Conservation (phyloP, 2,113 vertebrate species). For the Eptesicus fuscus region DNA sequence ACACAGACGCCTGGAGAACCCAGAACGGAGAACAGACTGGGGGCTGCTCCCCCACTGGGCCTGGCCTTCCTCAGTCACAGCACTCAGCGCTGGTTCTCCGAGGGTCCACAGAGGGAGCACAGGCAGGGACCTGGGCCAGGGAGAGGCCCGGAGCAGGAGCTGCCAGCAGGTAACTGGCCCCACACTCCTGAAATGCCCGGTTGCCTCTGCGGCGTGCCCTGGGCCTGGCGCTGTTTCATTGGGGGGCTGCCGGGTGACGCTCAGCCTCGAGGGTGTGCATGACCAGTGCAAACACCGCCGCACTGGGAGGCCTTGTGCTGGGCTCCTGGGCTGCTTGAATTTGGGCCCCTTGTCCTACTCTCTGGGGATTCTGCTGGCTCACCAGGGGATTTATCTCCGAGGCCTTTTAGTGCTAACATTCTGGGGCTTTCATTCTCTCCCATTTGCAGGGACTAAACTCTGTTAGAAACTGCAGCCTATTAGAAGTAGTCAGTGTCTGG, state of each 20-base stretch:
- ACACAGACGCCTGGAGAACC: background rate
- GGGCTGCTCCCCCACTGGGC: background rate
- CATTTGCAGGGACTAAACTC: background rate
- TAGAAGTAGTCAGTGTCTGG: background rate
- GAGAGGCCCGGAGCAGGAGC: background rate
- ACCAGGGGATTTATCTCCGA: background rate
- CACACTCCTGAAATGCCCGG: background rate
- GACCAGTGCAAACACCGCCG: background rate
- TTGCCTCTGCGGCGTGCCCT: background rate
- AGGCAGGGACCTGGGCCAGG: background rate
- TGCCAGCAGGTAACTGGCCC: no score
- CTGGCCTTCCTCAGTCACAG: background rate
- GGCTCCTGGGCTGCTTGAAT: background rate
- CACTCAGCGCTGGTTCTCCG: no score
- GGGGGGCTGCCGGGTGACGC: rapidly evolving
- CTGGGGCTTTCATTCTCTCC: background rate
- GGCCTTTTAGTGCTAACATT: background rate
- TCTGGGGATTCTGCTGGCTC: background rate
- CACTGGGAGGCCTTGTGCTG: background rate
- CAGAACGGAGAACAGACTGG: background rate
- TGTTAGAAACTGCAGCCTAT: background rate
- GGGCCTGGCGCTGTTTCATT: background rate
- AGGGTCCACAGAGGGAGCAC: background rate
- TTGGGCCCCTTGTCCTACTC: background rate
- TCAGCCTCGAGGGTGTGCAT: background rate